phyloP scores from a whole-genome alignment of 2,113 vertebrate genomes.

The Lamprologus speciosus region DNA sequence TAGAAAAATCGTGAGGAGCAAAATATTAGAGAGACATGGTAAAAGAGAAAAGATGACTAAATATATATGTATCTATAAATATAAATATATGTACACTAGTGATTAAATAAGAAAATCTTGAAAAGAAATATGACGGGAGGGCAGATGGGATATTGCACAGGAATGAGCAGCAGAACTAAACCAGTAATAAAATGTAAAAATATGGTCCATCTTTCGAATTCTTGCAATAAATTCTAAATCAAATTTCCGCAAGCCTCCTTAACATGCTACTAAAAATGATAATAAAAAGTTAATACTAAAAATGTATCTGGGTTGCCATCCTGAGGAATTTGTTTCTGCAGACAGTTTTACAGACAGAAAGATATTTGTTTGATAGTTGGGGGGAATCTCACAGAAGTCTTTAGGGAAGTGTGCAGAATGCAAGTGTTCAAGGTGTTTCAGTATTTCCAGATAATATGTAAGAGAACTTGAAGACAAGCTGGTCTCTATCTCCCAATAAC shows the following conservation, averaged over 20 bases:
- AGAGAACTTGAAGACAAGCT: constrained; percentile 9
- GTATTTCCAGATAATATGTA: neutral
- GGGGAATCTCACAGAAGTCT: neutral
- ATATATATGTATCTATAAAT: no score
- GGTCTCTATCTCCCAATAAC: constrained; percentile 1
- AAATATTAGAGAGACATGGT: no score
- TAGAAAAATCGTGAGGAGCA: no score
- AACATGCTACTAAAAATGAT: neutral
- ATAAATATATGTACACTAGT: no score
- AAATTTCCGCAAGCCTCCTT: neutral
- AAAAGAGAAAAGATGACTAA: no score
- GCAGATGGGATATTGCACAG: no score
- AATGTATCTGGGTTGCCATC: neutral
- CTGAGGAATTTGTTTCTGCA: neutral
- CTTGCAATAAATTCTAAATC: neutral
- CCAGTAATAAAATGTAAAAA: neutral
- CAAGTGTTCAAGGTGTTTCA: neutral
- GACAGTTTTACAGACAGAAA: neutral
- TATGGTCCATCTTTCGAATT: neutral
- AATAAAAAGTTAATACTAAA: neutral
- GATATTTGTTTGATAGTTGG: neutral
- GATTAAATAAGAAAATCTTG: no score
- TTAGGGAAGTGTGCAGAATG: neutral
- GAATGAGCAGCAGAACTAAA: neutral
- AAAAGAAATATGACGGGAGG: no score